Conservation (phyloP, 2,797 vertebrate genomes). For the Eospalax fontanierii region DNA sequence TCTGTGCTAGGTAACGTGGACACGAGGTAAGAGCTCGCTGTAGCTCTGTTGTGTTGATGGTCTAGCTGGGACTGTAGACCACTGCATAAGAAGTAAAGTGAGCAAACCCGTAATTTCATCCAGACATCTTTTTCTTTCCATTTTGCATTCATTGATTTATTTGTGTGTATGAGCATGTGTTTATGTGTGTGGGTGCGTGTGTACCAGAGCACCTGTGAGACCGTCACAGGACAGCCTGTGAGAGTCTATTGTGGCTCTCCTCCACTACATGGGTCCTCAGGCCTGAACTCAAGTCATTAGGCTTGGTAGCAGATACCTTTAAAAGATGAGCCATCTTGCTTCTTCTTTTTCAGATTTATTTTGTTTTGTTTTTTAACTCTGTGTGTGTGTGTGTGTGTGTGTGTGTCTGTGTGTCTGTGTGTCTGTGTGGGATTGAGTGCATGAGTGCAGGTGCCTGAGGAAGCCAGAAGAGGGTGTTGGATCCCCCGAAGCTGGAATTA, state of each 20-base stretch:
- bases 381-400: background rate
- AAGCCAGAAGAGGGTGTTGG: background rate
- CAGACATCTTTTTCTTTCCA: background rate
- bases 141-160: background rate
- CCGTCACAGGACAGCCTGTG: background rate
- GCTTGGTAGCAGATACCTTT: background rate
- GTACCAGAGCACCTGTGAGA: background rate
- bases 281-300: background rate
- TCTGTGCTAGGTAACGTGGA: background rate
- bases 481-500: background rate
- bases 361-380: background rate
- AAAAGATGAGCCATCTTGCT: background rate
- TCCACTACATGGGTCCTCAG: background rate
- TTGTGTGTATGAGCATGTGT: background rate
- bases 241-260: background rate
- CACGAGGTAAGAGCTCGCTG: background rate
- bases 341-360: background rate
- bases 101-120: constrained; percentile 4
- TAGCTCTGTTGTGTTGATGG: background rate
- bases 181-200: background rate
- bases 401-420: too few species aligned
- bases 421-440: too few species aligned
- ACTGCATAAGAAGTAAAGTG: background rate
- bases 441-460: background rate
- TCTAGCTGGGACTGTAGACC: background rate